Conservation (phyloP, 2,888 invertebrate species). For the Horisme vitalbata region DNA sequence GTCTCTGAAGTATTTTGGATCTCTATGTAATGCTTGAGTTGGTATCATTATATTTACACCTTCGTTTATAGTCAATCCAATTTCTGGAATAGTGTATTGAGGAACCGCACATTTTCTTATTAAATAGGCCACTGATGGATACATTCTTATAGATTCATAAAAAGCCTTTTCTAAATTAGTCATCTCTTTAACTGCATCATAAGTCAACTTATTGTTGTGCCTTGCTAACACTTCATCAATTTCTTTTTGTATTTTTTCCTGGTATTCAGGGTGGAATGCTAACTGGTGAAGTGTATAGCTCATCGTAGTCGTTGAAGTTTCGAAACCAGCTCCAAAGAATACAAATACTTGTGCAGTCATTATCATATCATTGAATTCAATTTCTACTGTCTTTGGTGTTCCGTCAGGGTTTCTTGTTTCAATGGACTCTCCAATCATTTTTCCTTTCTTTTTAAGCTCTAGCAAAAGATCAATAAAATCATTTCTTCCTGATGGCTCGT, state of each 20-base stretch:
- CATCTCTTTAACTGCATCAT: slow-evolving; percentile 71
- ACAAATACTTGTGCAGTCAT: slow-evolving; percentile 71
- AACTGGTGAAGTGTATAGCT: slow-evolving; percentile 73
- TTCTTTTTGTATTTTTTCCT: slow-evolving; percentile 67
- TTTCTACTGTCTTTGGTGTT: slow-evolving; percentile 52
- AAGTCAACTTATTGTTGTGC: slow-evolving; percentile 59
- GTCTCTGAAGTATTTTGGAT: slow-evolving; percentile 62
- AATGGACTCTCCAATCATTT: slow-evolving; percentile 63
- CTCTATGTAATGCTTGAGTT: slow-evolving; percentile 65
- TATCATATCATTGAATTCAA: slow-evolving; percentile 59
- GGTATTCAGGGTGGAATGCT: slow-evolving; percentile 70
- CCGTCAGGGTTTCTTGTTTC: slow-evolving; percentile 59
- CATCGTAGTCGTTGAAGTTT: slow-evolving; percentile 76
- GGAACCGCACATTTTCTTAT: slow-evolving; percentile 58
- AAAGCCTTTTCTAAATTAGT: slow-evolving; percentile 67
- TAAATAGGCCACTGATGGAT: slow-evolving; percentile 66
- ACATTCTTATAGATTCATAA: slow-evolving; percentile 69
- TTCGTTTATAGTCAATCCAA: slow-evolving; percentile 59
- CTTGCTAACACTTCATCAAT: slow-evolving; percentile 63
- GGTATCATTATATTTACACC: slow-evolving; percentile 63
- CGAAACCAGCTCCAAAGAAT: slow-evolving; percentile 78
- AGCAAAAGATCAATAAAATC: slow-evolving; percentile 72
- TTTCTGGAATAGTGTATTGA: slow-evolving; percentile 67
- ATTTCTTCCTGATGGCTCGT: slow-evolving; percentile 62
- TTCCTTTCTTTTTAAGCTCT: slow-evolving; percentile 63